Conservation (phyloP, 2,888 invertebrate species). For the Chalcosyrphus nemorum region DNA sequence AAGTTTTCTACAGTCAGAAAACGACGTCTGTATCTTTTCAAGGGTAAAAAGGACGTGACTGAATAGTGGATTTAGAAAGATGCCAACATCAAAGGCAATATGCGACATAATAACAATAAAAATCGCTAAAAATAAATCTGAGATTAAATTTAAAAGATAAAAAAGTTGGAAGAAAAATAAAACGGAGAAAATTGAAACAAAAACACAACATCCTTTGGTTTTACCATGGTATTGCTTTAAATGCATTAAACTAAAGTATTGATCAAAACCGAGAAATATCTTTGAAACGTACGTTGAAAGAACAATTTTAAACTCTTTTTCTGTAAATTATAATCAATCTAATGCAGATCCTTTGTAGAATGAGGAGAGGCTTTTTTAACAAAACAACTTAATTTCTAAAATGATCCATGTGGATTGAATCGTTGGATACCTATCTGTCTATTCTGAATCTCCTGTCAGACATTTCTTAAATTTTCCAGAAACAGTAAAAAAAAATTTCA, state of each 20-base stretch:
- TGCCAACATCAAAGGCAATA: not conserved
- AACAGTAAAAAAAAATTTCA: no score
- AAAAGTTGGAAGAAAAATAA: not conserved
- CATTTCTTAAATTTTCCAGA: no score
- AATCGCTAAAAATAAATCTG: not conserved
- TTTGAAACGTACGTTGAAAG: no score
- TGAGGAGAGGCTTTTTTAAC: no score
- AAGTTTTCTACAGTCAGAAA: not conserved
- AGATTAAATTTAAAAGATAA: not conserved
- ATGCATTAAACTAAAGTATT: not conserved
- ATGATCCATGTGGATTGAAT: no score
- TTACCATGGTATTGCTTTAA: not conserved
- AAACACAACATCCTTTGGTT: not conserved
- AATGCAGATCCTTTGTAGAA: no score
- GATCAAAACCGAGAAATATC: no score
- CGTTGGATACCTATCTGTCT: no score
- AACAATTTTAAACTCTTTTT: no score
- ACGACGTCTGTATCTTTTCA: not conserved
- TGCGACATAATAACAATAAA: not conserved
- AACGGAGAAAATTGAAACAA: not conserved
- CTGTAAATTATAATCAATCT: no score
- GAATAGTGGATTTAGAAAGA: not conserved
- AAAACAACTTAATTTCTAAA: no score
- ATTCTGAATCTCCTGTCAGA: no score
- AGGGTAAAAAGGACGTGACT: not conserved